Evolutionary conservation across 2,888 invertebrate species (phyloP).

Genomic region (Napeogenes sylphis): DNA sequence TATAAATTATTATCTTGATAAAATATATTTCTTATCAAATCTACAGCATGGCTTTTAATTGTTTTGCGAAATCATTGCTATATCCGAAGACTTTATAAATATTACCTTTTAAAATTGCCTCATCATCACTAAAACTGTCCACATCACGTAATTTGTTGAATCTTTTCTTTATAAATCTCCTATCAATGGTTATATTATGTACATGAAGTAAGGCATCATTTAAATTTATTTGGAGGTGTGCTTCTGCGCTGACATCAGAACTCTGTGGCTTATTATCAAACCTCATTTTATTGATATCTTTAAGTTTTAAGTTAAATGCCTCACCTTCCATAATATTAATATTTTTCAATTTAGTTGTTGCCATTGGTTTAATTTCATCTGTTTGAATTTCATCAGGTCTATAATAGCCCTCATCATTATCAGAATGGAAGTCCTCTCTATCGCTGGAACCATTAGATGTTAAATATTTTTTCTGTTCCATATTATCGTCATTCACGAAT

Average conservation of each 20-base stretch:
- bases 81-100: conserved; percentile 36
- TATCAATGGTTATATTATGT: conserved; percentile 3
- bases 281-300: too few relatives aligned
- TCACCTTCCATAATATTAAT: too few relatives aligned
- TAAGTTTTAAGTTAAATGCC: too few relatives aligned
- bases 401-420: conserved; percentile 4
- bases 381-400: too few relatives aligned
- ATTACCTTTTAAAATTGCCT: conserved; percentile 33
- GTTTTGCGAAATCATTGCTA: conserved; percentile 19
- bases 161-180: conserved; percentile 10
- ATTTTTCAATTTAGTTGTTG: too few relatives aligned
- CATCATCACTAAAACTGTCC: conserved; percentile 23
- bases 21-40: neutral
- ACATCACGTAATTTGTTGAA: neutral
- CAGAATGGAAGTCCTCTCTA: conserved; percentile 14
- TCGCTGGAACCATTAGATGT: conserved; percentile 1
- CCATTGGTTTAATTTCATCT: too few relatives aligned
- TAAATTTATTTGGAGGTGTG: conserved; percentile 23
- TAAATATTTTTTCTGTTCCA: too few relatives aligned
- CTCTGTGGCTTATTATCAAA: neutral
- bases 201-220: conserved; percentile 24
- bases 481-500: neutral
- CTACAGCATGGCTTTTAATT: conserved; percentile 2
- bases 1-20: too few relatives aligned
- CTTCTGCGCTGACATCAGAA: conserved; percentile 23